Percentiles rank a stretch among this genome's conserved stretches.
These are phyloP conservation scores for Drosophila subobscura DNA, from an alignment of 1,140 invertebrate genomes.

Conservation along the genomic window DNA sequence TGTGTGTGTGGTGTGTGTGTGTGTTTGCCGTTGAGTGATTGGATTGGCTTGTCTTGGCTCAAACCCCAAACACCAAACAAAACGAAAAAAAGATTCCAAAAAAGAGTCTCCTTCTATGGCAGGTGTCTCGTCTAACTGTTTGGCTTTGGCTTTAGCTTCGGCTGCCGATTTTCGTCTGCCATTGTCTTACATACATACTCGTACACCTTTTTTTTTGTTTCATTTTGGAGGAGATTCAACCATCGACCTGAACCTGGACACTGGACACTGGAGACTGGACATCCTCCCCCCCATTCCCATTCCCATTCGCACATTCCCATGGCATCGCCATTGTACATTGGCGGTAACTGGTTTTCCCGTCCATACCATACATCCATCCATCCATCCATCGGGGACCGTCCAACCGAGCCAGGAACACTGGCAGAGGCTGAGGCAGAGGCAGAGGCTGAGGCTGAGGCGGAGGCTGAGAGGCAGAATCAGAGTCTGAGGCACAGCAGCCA, in stretches of 20 bases:
- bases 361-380: constrained; percentile 23
- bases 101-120: constrained; percentile 35
- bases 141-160: constrained; percentile 18
- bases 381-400: constrained; percentile 18
- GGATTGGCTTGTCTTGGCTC: constrained; percentile 55
- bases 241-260: constrained; percentile 25
- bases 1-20: constrained; percentile 28
- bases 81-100: neutral
- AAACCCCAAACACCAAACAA: constrained; percentile 8
- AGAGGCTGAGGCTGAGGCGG: too few relatives aligned
- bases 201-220: constrained; percentile 20
- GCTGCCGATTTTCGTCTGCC: constrained; percentile 48
- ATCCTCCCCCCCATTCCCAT: constrained; percentile 1
- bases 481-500: neutral
- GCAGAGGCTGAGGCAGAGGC: too few relatives aligned
- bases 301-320: constrained; percentile 36
- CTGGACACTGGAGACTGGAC: neutral
- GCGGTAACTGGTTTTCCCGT: constrained; percentile 64
- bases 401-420: too few relatives aligned
- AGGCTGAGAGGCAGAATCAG: too few relatives aligned
- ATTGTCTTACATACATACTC: constrained; percentile 48
- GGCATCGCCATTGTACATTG: constrained; percentile 55
- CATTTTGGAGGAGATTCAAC: constrained; percentile 47
- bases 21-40: constrained; percentile 60
- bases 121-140: constrained; percentile 75